Base-by-base conservation (phyloP, 2,797 vertebrate species). In the Menidia menidia region DNA sequence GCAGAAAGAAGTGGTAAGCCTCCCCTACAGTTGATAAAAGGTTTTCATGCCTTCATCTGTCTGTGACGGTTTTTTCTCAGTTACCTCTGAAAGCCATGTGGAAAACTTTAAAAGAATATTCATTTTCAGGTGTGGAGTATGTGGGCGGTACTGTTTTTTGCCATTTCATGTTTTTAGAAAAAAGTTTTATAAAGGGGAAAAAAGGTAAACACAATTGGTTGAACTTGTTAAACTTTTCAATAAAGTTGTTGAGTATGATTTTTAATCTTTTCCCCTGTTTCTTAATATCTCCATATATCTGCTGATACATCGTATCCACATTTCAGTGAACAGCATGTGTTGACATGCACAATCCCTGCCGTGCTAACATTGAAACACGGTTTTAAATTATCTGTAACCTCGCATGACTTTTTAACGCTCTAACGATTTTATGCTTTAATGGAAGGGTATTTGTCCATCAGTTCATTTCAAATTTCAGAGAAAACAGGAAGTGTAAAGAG, bases 1-100 rank as follows among this genome's bases (percentile, higher is more conserved):
- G 62, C 52, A 45, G 25, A 65, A 56, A 68, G 70, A 35, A 59
- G 51, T 3, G 19, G 39, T 18, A 4, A 57, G 48, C 19, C 71
- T 31, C 12, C 19, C 47, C 19, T 25, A 25, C 9, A 7, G 11
- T 25, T 50, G 47, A 50, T 12, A n/a, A 50, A 50, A 50, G 1
- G 18, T 51, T 30, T 30, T 19, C 48, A 13, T 25, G 50, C 50
- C 25, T 51, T 12, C 25, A 12, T 51, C 50, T 30, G 12, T 10
- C 9, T 25, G 8, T 10, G 18, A 11, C 18, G 0, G 3, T 14
- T 30, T 30, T 51, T 4, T 19, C 25, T 51, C 25, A 51, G 4
- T 51, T 19, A 13, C 19, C 50, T 51, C 19, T 25, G 13, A 5
- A 4, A 51, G 4, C 10, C 25, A 13, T 51, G 12, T 25, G 10